Percentiles rank a stretch among this genome's conserved stretches.
Conservation (phyloP, 2,113 vertebrate species). For the Lepidiolamprologus cunningtoni region DNA sequence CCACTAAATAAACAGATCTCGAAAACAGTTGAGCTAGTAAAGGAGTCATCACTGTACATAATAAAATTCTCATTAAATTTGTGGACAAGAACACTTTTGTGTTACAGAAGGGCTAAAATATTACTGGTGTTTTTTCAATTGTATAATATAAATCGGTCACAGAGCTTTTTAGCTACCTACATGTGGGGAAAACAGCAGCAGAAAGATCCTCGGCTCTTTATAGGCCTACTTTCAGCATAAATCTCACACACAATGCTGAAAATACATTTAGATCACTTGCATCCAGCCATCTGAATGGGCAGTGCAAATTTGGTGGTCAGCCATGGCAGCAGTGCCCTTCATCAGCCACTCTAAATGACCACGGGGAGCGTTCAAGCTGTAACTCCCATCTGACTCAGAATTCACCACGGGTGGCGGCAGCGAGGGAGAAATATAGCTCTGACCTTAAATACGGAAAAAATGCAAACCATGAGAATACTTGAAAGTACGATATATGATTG, state of each 20-base stretch:
- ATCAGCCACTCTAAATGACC: conserved; percentile 13
- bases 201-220: not conserved
- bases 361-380: conserved; percentile 6
- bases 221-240: not conserved
- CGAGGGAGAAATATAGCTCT: not conserved
- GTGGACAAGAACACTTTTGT: not conserved
- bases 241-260: not conserved
- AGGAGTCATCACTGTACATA: not conserved
- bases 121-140: not conserved
- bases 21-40: not conserved
- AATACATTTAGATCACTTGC: not conserved
- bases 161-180: not conserved
- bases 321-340: not conserved
- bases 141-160: not conserved
- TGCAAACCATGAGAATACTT: not conserved
- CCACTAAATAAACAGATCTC: not conserved
- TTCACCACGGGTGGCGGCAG: not conserved
- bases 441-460: not conserved
- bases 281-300: not conserved
- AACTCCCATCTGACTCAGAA: conserved; percentile 13
- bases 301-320: not conserved
- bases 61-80: not conserved
- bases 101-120: not conserved
- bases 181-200: not conserved
- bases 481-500: not conserved